Conservation (phyloP, 64 coral and sea anemone species). For the Actinia tenebrosa region DNA sequence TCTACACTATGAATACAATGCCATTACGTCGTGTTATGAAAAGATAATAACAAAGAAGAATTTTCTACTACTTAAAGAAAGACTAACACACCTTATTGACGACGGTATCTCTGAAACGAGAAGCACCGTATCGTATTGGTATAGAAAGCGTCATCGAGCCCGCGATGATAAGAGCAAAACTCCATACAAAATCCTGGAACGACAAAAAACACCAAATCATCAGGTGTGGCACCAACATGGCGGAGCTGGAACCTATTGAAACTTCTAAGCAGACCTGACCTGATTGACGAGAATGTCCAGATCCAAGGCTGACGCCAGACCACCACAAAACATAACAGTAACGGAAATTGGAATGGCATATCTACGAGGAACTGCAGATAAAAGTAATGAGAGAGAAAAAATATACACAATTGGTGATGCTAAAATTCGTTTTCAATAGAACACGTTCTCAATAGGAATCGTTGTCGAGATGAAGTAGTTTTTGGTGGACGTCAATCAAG, state of each 20-base stretch:
- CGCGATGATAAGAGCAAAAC: constrained; percentile 58
- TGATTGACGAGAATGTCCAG: constrained; percentile 60
- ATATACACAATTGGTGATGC: background rate
- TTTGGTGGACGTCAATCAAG: no score
- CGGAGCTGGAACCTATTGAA: no score
- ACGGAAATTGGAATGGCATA: constrained; percentile 30
- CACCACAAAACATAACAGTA: constrained; percentile 47
- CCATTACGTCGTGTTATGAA: no score
- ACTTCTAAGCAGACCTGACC: constrained; percentile 12
- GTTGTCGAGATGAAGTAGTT: no score
- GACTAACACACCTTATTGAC: constrained; percentile 55
- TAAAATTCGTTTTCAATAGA: no score
- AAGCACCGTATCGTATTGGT: constrained; percentile 62
- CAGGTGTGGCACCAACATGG: background rate
- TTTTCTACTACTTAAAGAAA: background rate
- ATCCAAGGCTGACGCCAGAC: constrained; percentile 52
- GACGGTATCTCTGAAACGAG: constrained; percentile 48
- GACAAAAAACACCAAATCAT: background rate
- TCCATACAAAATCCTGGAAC: constrained; percentile 80
- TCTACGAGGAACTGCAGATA: constrained; percentile 46
- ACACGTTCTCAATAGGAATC: no score
- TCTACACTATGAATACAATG: no score
- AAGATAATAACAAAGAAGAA: background rate
- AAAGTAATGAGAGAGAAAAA: background rate
- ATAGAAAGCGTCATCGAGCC: constrained; percentile 53